Percentiles rank a stretch among this genome's conserved stretches.
Conservation (phyloP, 92 coral and sea anemone species). For the Bergia puertoricense region DNA sequence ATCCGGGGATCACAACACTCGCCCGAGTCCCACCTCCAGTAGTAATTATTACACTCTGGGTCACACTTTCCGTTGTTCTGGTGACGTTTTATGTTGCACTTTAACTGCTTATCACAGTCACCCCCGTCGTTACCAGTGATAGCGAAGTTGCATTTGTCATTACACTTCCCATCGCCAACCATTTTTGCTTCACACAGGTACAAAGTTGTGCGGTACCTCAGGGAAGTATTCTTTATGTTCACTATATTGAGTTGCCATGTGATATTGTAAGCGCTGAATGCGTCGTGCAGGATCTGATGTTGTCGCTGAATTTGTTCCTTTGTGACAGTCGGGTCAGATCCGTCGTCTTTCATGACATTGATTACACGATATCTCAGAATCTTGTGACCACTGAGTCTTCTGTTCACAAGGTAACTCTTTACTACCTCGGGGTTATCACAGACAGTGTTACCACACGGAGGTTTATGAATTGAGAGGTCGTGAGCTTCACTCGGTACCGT, state of each 20-base stretch:
- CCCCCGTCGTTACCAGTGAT: slow-evolving; percentile 94
- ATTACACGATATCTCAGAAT: slow-evolving; percentile 75
- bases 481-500: slow-evolving; percentile 93
- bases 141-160: slow-evolving; percentile 62
- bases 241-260: slow-evolving; percentile 69
- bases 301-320: slow-evolving; percentile 65
- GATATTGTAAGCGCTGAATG: slow-evolving; percentile 76
- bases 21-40: slow-evolving; percentile 79
- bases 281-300: slow-evolving; percentile 52
- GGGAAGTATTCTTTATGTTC: slow-evolving; percentile 71
- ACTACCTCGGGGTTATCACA: slow-evolving; percentile 97
- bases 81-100: slow-evolving; percentile 82
- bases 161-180: slow-evolving; percentile 76
- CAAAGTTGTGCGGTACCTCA: slow-evolving; percentile 73
- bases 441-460: slow-evolving; percentile 94
- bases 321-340: slow-evolving; percentile 82
- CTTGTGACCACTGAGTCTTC: slow-evolving; percentile 66
- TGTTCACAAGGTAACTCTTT: slow-evolving; percentile 83
- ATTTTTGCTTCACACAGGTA: slow-evolving; percentile 71
- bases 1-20: slow-evolving; percentile 82
- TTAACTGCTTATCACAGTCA: slow-evolving; percentile 76
- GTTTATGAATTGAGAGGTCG: slow-evolving; percentile 82
- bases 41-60: slow-evolving; percentile 81
- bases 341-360: slow-evolving; percentile 85
- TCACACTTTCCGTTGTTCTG: slow-evolving; percentile 85